phyloP scores from a whole-genome alignment of 2,113 vertebrate genomes.

The Leucosticte australis region DNA sequence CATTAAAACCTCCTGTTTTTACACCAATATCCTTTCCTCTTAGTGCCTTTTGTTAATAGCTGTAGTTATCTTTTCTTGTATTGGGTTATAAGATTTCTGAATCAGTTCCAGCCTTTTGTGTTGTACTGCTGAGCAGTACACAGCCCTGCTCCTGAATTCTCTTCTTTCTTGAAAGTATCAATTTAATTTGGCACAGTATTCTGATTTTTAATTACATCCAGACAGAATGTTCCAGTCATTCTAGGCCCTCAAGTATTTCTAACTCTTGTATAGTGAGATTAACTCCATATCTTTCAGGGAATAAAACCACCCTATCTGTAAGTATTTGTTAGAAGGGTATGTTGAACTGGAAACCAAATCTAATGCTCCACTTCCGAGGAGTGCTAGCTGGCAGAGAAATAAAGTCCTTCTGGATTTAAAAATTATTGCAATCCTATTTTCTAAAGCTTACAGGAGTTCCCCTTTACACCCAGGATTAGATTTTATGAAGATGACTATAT shows the following conservation, averaged over 20 bases:
- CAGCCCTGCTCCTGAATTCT: not conserved
- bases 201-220: not conserved
- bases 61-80: not conserved
- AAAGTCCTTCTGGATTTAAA: conserved; percentile 13
- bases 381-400: not conserved
- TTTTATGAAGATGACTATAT: not conserved
- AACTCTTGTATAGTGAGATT: not conserved
- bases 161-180: not conserved
- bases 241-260: not conserved
- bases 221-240: not conserved
- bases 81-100: not conserved
- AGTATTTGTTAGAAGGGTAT: not conserved
- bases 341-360: not conserved
- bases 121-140: not conserved
- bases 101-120: not conserved
- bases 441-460: not conserved
- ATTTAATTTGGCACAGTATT: not conserved
- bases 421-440: not conserved
- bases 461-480: not conserved
- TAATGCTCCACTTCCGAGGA: not conserved
- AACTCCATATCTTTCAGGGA: not conserved
- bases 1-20: not conserved
- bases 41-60: not conserved
- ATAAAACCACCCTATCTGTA: not conserved
- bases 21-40: not conserved